Evolutionary conservation across 2,113 vertebrate species (phyloP), one percentile per base, ranked within the genome.

Genomic region (Cairina moschata): DNA sequence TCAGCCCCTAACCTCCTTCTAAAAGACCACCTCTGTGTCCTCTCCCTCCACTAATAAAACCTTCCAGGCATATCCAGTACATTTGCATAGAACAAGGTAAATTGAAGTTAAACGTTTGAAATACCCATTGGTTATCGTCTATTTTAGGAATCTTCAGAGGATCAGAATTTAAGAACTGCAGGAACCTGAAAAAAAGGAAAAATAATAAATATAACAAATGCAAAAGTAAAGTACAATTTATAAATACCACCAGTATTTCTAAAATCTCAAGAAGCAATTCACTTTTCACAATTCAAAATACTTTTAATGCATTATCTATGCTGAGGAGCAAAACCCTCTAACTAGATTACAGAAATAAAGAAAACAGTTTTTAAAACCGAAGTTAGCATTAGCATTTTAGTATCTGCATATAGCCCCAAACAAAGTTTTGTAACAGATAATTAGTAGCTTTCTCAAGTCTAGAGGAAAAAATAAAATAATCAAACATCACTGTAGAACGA

Each of bases 81-180:
- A 4, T n/a, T 4, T 50, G 16, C 34, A 34, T 16, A 66, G 32
- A 6, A 34, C 7, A 84, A 56, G 8, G 13, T 44, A 60, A 80
- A 73, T 28, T 0, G 3, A 78, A 88, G 20, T 56, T 48, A 66
- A 15, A 15, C 23, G 50, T 15, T 36, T 77, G 8, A 60, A 94
- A 58, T 98, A 98, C 98, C 98, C 98, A 92, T 5, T 93, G 88
- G 18, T 87, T 72, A 52, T 94, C 88, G 93, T 96, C 88, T 85
- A 34, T 40, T 22, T 44, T 28, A 6, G 56, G 60, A 58, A 72
- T 68, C 92, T 95, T 97, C 71, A 95, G 40, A 77, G 91, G 97
- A 93, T 36, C 87, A 28, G 96, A 97, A 83, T 95, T 97, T 91
- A 98, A 92, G 79, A 97, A 96, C 54, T 97, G 97, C 12, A 97